phyloP scores from a whole-genome alignment of 2,113 vertebrate genomes.

The Monopterus albus region DNA sequence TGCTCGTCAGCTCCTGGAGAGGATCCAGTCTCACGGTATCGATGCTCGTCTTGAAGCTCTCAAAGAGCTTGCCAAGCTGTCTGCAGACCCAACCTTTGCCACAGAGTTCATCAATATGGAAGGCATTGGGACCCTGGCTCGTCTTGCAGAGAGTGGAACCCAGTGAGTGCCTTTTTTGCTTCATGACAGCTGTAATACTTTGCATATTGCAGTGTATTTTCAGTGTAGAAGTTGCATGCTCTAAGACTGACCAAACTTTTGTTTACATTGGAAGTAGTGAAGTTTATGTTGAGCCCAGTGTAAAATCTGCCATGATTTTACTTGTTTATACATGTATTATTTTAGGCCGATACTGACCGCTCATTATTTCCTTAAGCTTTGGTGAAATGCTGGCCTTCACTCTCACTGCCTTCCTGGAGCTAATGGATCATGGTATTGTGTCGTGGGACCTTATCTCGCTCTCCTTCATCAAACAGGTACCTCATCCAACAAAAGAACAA shows the following conservation, averaged over 20 bases:
- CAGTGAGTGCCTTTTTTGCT: conserved; percentile 81
- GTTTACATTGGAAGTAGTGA: not conserved
- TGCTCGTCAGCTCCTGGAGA: conserved; percentile 96
- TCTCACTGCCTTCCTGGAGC: conserved; percentile 97
- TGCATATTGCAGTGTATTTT: not conserved
- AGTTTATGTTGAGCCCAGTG: not conserved
- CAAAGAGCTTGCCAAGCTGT: conserved; percentile 97
- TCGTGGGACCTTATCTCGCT: conserved; percentile 98
- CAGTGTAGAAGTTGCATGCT: not conserved
- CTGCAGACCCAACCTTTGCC: conserved; percentile 94
- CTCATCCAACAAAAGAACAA: conserved; percentile 5
- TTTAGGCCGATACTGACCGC: not conserved
- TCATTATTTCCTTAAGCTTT: conserved; percentile 83
- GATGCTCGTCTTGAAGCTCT: conserved; percentile 96
- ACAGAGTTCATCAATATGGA: conserved; percentile 99
- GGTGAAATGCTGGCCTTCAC: conserved; percentile 99
- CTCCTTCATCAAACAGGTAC: conserved; percentile 97
- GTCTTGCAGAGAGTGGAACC: conserved; percentile 95
- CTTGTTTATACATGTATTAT: not conserved
- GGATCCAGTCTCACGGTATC: conserved; percentile 91
- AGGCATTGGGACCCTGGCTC: conserved; percentile 92
- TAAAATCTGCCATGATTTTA: not conserved
- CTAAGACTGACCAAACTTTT: not conserved
- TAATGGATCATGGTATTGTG: conserved; percentile 98
- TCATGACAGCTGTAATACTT: not conserved